These are phyloP conservation scores for Leptocoma aspasia DNA, from an alignment of 2,113 vertebrate species.

Conservation along the genomic window DNA sequence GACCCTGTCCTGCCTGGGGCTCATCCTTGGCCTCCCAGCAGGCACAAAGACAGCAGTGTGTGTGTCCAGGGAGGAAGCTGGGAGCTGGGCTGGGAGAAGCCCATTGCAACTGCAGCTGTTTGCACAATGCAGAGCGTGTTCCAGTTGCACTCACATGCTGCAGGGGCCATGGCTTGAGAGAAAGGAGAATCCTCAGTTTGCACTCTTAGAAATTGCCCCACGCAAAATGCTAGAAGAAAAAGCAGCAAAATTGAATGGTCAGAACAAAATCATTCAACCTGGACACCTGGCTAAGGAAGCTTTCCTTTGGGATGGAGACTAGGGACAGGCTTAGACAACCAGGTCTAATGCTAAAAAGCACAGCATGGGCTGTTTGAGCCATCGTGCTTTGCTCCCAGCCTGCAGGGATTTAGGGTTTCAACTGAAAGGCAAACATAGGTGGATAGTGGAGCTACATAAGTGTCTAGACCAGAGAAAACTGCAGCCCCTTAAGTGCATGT, in stretches of 20 bases:
- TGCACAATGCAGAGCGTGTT: neutral
- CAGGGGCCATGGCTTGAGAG: neutral
- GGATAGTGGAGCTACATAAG: neutral
- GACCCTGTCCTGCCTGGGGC: neutral
- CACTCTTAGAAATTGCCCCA: neutral
- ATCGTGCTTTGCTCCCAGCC: neutral
- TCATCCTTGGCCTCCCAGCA: neutral
- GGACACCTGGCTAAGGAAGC: neutral
- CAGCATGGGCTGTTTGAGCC: neutral
- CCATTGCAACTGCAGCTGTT: neutral
- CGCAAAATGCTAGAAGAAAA: neutral
- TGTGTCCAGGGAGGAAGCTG: neutral
- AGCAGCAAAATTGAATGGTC: neutral
- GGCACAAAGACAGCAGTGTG: neutral
- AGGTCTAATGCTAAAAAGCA: neutral
- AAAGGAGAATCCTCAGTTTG: neutral
- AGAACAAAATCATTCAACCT: neutral
- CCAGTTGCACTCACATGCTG: neutral
- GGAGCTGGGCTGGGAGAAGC: neutral
- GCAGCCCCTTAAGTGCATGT: neutral
- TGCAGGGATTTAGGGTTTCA: neutral
- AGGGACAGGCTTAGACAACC: neutral
- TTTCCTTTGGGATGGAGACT: neutral
- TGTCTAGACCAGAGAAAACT: neutral
- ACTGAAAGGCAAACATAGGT: neutral